Base-by-base conservation (phyloP, 30 jellyfish, hydroid and myxozoan species). In the Aurelia coerulea region DNA sequence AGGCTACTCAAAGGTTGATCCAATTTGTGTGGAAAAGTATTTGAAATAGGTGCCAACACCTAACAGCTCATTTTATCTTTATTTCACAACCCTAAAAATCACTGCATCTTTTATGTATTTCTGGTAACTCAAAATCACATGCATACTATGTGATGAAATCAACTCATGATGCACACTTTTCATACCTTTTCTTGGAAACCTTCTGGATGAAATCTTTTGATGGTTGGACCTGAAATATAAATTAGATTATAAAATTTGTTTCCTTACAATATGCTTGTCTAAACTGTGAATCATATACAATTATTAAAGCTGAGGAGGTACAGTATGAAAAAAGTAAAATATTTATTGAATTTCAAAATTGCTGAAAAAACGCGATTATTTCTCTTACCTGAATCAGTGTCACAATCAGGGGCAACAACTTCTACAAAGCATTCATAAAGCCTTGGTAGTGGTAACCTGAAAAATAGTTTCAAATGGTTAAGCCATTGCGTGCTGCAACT, bases 401-500 rank as follows among this genome's bases (percentile, higher is more conserved):
- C 88, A 4, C 50, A 62, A 42, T 76, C 90, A 23, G 90, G 90
- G 8, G 96, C 96, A 35, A 60, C 29, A 10, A 88, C 91, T 72
- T 88, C 90, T 17, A 71, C 91, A 88, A 88, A 88, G 41, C 91
- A 78, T 79, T 88, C 96, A 71, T 39, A 80, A 9, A 88, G 72
- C 70, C 91, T 78, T 78, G 96, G 96, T n/a, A 68, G 91, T 49
- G 96, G 96, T 56, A 88, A 68, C 52, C 96, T 88, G 60, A 12
- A 62, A 78, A 79, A 13, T n/a, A 3, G 35, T 11, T 11, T 29
- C 13, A 2, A 5, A 14, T 66, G n/a, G 46, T 4, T 16, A 6
- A 7, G 56, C 8, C 15, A 4, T 46, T 5, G 56, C 15, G 1
- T 46, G 15, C 14, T 6, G 14, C 56, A 46, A 46, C 14, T 6